Base-by-base conservation (phyloP, 2,113 vertebrate genomes). In the Eira barbara region DNA sequence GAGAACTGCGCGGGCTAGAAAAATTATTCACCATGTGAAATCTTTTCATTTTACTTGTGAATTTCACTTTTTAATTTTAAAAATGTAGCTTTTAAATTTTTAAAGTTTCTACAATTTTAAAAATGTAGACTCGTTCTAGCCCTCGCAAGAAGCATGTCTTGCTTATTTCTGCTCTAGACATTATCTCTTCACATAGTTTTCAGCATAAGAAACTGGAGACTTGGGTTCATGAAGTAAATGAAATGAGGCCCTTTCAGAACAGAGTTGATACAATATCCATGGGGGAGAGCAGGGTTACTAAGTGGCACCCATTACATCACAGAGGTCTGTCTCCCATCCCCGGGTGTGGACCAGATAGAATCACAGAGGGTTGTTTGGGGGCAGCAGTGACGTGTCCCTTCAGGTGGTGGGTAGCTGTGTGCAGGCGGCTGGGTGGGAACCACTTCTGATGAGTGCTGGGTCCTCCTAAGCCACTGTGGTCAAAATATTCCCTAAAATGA, bases 241-340 rank as follows among this genome's bases (percentile, higher is more conserved):
- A 91, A 95, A 85, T 89, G 49, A 52, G 34, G n/a, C 59, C 55
- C 93, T 79, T 86, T 89, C 18, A 80, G 92, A 97, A 84, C 29
- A 84, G 52, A 34, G 57, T 65, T 90, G 34, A 47, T 91, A 57
- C 36, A 55, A 61, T 27, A 21, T 17, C 39, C 45, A 42, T 20
- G 29, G 7, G 29, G 29, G 17, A 17, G 78, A 65, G 45, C 73
- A 20, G 42, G 31, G 34, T 42, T 47, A n/a, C 23, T 9, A 45
- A 82, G 52, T 83, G n/a, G 55, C 67, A 78, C 29, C 94, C 8
- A 12, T 65, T 52, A 25, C 42, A 17, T 17, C 31, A 55, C 78
- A n/a, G 36, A 45, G 59, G n/a, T 36, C 61, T 81, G 80, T 78
- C 61, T 84, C 45, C 2, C n/a, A 2, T 47, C 69, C 42, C 10